These are phyloP conservation scores for Arizona elegans DNA, from an alignment of 2,113 vertebrate species.

Conservation along the genomic window DNA sequence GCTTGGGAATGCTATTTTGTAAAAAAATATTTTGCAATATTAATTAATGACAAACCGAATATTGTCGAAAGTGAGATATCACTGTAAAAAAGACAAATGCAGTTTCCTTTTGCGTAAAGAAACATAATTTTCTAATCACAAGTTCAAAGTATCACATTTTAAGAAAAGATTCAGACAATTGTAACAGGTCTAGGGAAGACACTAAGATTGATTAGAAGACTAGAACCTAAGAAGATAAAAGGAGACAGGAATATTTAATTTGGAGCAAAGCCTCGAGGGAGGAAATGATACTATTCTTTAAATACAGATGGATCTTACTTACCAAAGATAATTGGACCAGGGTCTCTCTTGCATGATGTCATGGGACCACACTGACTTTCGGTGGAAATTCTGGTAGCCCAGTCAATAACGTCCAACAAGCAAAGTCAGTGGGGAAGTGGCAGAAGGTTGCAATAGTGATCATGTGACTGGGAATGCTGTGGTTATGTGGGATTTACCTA, in stretches of 20 bases:
- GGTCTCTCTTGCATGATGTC: neutral
- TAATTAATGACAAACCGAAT: neutral
- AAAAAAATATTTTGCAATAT: neutral
- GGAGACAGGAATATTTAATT: neutral
- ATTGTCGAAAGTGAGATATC: neutral
- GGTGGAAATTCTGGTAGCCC: neutral
- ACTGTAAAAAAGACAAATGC: neutral
- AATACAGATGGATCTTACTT: neutral
- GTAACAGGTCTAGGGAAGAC: neutral
- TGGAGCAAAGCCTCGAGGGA: neutral
- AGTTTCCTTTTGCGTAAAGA: neutral
- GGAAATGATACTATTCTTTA: neutral
- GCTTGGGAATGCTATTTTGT: neutral
- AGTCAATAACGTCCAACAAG: neutral
- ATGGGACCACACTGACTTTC: neutral
- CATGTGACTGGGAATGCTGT: no score
- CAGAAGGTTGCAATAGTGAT: no score
- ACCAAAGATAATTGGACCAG: neutral
- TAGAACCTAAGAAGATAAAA: neutral
- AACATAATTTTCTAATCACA: neutral
- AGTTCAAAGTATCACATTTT: neutral
- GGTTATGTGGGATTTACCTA: no score
- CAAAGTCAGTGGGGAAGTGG: no score
- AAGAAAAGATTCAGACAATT: neutral
- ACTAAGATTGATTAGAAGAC: neutral